These are phyloP conservation scores for Ibycter americanus DNA, from an alignment of 2,797 vertebrate species.

Conservation along the genomic window DNA sequence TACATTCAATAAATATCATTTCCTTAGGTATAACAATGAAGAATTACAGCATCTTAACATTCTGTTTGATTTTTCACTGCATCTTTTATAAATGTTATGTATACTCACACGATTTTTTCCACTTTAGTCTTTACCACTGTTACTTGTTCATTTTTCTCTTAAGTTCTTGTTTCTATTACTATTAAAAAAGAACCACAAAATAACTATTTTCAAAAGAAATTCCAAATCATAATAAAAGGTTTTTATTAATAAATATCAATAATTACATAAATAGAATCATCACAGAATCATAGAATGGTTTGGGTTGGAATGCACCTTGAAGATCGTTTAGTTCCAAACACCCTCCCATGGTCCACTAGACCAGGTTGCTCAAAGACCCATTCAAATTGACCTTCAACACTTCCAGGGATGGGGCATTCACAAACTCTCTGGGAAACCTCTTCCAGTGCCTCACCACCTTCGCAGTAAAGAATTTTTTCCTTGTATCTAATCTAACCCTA, in stretches of 20 bases:
- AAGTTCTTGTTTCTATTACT: neutral
- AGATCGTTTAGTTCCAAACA: too few relatives aligned
- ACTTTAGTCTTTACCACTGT: neutral
- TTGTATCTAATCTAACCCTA: too few relatives aligned
- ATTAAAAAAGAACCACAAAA: neutral
- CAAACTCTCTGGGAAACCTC: too few relatives aligned
- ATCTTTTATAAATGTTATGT: neutral
- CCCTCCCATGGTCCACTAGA: too few relatives aligned
- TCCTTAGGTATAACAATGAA: neutral
- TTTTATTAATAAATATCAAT: neutral
- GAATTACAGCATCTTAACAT: neutral
- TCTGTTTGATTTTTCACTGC: neutral
- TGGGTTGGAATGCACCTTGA: too few relatives aligned
- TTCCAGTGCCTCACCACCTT: too few relatives aligned
- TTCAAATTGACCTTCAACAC: too few relatives aligned
- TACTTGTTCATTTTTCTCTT: neutral
- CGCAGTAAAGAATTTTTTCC: too few relatives aligned
- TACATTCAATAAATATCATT: neutral
- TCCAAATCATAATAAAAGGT: neutral
- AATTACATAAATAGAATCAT: neutral
- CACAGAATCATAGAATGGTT: too few relatives aligned
- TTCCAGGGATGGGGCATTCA: too few relatives aligned
- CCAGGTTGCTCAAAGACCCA: too few relatives aligned
- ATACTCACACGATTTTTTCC: neutral
- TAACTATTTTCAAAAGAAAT: neutral